Percentiles rank a stretch among this genome's conserved stretches.
phyloP scores from a whole-genome alignment of 2,888 invertebrate species.

The Conchocele bisecta region DNA sequence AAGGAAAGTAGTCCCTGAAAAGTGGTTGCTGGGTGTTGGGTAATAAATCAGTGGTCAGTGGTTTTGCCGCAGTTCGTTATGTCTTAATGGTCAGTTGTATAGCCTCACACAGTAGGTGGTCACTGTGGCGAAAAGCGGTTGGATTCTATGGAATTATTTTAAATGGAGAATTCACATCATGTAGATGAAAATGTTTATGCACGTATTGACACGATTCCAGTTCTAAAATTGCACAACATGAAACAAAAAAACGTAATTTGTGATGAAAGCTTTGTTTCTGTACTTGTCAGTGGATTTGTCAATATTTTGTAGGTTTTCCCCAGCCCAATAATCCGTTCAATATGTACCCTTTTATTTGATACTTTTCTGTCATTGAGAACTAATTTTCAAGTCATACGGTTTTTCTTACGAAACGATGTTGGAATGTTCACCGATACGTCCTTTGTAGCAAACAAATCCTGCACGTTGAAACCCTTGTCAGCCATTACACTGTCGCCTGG shows the following conservation, averaged over 20 bases:
- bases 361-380: conserved; percentile 9
- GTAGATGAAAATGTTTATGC: too few species aligned
- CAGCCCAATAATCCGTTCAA: conserved; percentile 13
- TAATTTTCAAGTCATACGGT: conserved; percentile 2
- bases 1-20: too few species aligned
- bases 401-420: conserved; percentile 14
- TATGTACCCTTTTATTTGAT: conserved; percentile 15
- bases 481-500: conserved; percentile 38
- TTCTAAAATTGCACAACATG: conserved; percentile 57
- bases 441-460: conserved; percentile 24
- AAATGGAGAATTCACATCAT: too few species aligned
- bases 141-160: too few species aligned
- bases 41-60: too few species aligned
- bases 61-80: too few species aligned
- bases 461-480: conserved; percentile 32
- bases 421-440: conserved; percentile 6
- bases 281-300: conserved; percentile 32
- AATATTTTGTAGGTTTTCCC: too few species aligned
- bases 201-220: too few species aligned
- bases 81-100: too few species aligned
- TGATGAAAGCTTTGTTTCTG: conserved; percentile 40
- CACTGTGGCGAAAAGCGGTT: too few species aligned
- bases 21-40: too few species aligned
- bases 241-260: conserved; percentile 38
- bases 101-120: too few species aligned